Evolutionary conservation across 2,888 invertebrate genomes (phyloP), one percentile per base, ranked within the genome.

Genomic region (Brachypterus glaber): DNA sequence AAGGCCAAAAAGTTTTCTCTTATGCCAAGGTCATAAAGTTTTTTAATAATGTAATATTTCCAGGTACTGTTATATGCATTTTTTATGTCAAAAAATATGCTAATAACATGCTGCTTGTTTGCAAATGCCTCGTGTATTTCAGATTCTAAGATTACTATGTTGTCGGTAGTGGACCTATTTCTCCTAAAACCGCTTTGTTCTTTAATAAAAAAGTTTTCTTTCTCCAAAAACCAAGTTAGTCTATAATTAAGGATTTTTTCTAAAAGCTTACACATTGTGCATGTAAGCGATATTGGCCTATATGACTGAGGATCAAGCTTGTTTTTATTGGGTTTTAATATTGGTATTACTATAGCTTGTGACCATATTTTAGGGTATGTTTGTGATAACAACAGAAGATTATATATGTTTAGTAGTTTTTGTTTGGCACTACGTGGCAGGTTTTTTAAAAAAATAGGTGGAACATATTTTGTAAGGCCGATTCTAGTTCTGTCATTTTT

Each of bases 241-340:
- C 46, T 35, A n/a, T 32, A 32, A 21, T 44, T 48, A 9, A 48
- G 11, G 7, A 43, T 39, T 30, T 41, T 43, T 30, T 47, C 41
- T 2, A 45, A 8, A 9, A 43, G 12, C 26, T 43, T 40, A 26
- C 40, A 27, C 11, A 37, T 17, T 5, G 33, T 11, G 5, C 35
- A 41, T 2, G 43, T 43, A 3, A 43, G 30, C 3, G 43, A 39
- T 16, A 47, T 45, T 3, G 45, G 43, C 27, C 41, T 34, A 24
- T 45, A 45, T 13, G 39, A 39, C 4, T 32, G 18, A 4, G 37
- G 18, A 2, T 25, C 12, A 2, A 9, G 24, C 33, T 33, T 33
- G 2, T 30, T 9, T 35, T 30, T 35, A 2, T 36, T 38, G 9
- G 37, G 32, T 33, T 46, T 45, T 2, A 38, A n/a, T 13, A 46